Evolutionary conservation across 23 tunicate species (phyloP), one percentile per base, ranked within the genome.

Genomic region (Styela plicata): DNA sequence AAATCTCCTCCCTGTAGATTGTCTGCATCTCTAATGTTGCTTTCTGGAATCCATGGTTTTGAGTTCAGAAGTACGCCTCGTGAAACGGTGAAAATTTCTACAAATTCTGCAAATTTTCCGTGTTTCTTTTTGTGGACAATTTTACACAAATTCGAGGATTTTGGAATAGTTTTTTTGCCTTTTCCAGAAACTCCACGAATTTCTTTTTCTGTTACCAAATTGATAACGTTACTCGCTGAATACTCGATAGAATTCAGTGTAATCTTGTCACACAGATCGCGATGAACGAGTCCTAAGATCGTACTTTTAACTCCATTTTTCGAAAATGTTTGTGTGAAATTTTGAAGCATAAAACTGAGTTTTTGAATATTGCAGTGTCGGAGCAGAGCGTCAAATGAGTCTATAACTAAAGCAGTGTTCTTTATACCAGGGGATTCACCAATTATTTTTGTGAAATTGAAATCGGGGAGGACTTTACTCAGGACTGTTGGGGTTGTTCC

Each of bases 261-360:
- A 21, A 18, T 44, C 17, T 5, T 13, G 2, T 76, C 81, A 1
- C 66, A 53, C 52, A 76, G 31, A 53, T 76, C 81, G 32, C 66
- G 66, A 76, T 53, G 81, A 37, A 76, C 22, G 18, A 76, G 37
- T 52, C 63, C 27, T 19, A 76, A 52, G 7, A 76, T 52, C 31
- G 81, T 36, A 76, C n/a, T 33, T 36, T 1, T 22, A 13, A 17
- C 37, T 13, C 64, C 2, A 0, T 36, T 1, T 52, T 36, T 26
- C 3, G 77, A 71, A 53, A 53, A 76, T 37, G 5, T 24, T 27
- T 76, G 63, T 21, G 28, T 0, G 21, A 53, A 20, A 36, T 52
- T 22, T 53, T 76, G 63, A 44, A 76, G n/a, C 31, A 33, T 52
- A 29, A 76, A 76, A 76, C 71, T 44, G 22, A 76, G 17, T 76